Evolutionary conservation across 2,888 invertebrate genomes (phyloP), one percentile per base, ranked within the genome.

Genomic region (Sturmia bella): DNA sequence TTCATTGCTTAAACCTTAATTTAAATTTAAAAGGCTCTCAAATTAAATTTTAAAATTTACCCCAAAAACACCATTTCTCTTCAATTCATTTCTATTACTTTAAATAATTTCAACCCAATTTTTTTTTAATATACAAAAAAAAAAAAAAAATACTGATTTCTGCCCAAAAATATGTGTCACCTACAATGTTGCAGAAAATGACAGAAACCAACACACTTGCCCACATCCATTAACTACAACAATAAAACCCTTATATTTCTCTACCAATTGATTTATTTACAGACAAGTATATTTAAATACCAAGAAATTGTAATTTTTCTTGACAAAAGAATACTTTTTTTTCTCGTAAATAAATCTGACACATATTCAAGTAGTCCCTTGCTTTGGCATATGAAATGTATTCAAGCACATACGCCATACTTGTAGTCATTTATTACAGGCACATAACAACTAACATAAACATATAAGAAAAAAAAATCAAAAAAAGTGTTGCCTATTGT

Each of bases 121-220:
- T 64, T 56, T 64, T 37, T 1, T 57, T 56, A 48, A 12, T 39
- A 39, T 56, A 45, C 11, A 41, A n/a, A 13, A 39, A 56, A n/a
- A 21, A 9, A 72, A 61, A 15, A 21, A 6, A 50, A 64, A 24
- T 9, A 56, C 41, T 43, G 17, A 21, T 15, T 41, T 57, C 17
- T 43, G 41, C 17, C 78, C 59, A 50, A 59, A 68, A 73, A 73
- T 79, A 68, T 79, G 21, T 73, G 78, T 79, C 78, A 79, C 78
- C 72, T 66, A 79, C 59, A 70, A 68, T 21, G 48, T 27, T 74
- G 48, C 45, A 37, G n/a, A 50, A 57, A 48, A 17, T 37, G 15
- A 41, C 3, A 2, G 17, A 21, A 13, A 45, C 37, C n/a, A 15
- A 41, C 54, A n/a, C 54, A 24, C 21, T 52, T 39, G 11, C n/a